Evolutionary conservation across 2,888 invertebrate species (phyloP).

Genomic region (Empis livida): DNA sequence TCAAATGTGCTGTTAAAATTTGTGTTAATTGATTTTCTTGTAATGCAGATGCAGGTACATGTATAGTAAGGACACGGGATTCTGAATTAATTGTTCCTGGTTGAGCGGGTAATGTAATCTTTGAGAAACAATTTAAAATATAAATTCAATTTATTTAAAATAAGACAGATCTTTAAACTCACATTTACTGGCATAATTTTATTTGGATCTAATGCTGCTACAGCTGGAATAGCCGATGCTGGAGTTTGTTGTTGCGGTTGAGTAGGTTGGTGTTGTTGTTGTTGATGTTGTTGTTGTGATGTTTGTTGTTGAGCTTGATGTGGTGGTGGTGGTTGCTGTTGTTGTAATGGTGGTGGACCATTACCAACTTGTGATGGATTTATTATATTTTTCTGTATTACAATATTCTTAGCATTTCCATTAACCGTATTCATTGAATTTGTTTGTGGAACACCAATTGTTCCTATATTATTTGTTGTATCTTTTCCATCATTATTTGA

Average conservation of each 20-base stretch:
- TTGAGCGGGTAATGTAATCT: constrained; percentile 73
- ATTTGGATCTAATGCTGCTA: constrained; percentile 38
- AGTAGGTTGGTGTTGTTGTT: constrained; percentile 19
- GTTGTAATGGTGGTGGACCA: constrained; percentile 8
- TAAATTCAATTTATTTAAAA: not conserved
- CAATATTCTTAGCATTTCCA: constrained; percentile 9
- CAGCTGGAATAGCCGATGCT: constrained; percentile 29
- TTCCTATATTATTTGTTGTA: not conserved
- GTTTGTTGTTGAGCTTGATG: constrained; percentile 11
- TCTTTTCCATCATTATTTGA: constrained; percentile 18
- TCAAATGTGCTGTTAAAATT: constrained; percentile 75
- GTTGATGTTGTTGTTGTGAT: constrained; percentile 14
- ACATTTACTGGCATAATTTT: constrained; percentile 46
- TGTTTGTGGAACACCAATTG: constrained; percentile 2
- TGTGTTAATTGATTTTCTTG: constrained; percentile 54
- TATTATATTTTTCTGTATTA: too few species aligned
- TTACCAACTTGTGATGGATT: too few species aligned
- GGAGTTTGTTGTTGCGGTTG: constrained; percentile 18
- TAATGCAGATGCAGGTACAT: constrained; percentile 76
- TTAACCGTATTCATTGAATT: constrained; percentile 9
- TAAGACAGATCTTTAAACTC: constrained; percentile 11
- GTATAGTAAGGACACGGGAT: constrained; percentile 67
- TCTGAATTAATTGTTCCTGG: constrained; percentile 56
- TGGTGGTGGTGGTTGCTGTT: constrained; percentile 10
- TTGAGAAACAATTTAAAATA: constrained; percentile 19